These are phyloP conservation scores for Leuciscus waleckii DNA, from an alignment of 2,797 vertebrate genomes.

Conservation along the genomic window DNA sequence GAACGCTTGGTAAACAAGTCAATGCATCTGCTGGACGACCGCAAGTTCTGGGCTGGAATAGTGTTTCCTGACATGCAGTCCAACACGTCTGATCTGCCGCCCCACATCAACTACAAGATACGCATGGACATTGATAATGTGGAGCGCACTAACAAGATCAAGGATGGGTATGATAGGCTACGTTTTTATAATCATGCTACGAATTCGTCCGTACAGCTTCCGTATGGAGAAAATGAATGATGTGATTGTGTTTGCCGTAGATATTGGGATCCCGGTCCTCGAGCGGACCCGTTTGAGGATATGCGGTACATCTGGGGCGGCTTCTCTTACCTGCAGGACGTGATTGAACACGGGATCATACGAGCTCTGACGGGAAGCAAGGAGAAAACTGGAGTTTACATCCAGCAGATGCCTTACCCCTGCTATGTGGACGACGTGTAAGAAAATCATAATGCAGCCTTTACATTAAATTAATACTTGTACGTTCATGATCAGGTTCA, in stretches of 20 bases:
- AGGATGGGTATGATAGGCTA: conserved; percentile 85
- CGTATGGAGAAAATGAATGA: too few species aligned
- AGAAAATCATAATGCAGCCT: conserved; percentile 60
- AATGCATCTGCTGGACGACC: conserved; percentile 89
- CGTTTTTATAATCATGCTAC: not conserved
- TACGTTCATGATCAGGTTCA: not conserved
- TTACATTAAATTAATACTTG: not conserved
- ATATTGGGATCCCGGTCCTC: conserved; percentile 98
- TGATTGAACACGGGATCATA: conserved; percentile 95
- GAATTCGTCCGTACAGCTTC: too few species aligned
- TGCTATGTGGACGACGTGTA: conserved; percentile 98
- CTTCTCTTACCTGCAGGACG: conserved; percentile 95
- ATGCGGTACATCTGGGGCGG: conserved; percentile 97
- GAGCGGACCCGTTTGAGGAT: conserved; percentile 97
- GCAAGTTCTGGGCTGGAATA: conserved; percentile 96
- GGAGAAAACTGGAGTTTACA: conserved; percentile 90
- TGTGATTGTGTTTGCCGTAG: conserved; percentile 70
- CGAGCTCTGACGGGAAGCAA: conserved; percentile 87
- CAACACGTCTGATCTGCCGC: conserved; percentile 83
- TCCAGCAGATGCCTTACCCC: conserved; percentile 99
- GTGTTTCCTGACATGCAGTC: conserved; percentile 88
- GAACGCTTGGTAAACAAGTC: conserved; percentile 92
- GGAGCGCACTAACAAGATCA: conserved; percentile 98
- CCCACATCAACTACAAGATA: conserved; percentile 95
- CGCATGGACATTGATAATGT: conserved; percentile 99